Conservation (phyloP, 2,113 vertebrate species). For the Cyanoderma ruficeps region DNA sequence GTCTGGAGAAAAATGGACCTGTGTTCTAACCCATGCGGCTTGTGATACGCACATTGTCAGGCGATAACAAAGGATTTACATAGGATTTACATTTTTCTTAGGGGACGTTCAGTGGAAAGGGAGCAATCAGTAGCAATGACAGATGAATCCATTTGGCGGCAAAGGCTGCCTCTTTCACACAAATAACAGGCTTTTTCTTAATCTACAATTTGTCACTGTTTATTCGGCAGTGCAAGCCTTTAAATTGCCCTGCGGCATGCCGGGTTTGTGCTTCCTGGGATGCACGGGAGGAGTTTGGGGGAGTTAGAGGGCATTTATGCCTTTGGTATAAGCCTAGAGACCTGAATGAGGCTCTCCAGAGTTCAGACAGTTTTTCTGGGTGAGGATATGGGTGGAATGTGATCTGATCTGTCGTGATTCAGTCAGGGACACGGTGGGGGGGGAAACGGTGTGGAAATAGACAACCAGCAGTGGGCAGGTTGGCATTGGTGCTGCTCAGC, state of each 20-base stretch:
- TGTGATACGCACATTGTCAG: conserved; percentile 50
- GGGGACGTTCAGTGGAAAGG: conserved; percentile 52
- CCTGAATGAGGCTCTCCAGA: background rate
- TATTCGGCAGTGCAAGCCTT: conserved; percentile 45
- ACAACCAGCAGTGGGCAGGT: background rate
- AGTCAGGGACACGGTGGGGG: accelerated
- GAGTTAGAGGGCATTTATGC: conserved; percentile 35
- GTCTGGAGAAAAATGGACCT: conserved; percentile 57
- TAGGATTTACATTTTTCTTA: conserved; percentile 70
- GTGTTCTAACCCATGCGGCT: conserved; percentile 50
- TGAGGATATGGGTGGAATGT: background rate
- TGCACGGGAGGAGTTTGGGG: background rate
- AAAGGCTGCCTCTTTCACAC: conserved; percentile 57
- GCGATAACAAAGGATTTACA: conserved; percentile 69
- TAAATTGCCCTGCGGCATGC: conserved; percentile 45
- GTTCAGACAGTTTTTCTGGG: background rate
- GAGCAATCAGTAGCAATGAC: conserved; percentile 60
- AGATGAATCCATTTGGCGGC: conserved; percentile 64
- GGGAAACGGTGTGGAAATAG: background rate
- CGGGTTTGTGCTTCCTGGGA: conserved; percentile 21
- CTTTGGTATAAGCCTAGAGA: background rate
- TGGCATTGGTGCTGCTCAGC: background rate
- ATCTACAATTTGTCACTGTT: conserved; percentile 70
- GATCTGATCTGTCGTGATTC: background rate
- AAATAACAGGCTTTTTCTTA: conserved; percentile 70